Percentiles rank a stretch among this genome's conserved stretches.
These are phyloP conservation scores for Trachelus stipa DNA, from an alignment of 2,888 invertebrate genomes.

Conservation along the genomic window DNA sequence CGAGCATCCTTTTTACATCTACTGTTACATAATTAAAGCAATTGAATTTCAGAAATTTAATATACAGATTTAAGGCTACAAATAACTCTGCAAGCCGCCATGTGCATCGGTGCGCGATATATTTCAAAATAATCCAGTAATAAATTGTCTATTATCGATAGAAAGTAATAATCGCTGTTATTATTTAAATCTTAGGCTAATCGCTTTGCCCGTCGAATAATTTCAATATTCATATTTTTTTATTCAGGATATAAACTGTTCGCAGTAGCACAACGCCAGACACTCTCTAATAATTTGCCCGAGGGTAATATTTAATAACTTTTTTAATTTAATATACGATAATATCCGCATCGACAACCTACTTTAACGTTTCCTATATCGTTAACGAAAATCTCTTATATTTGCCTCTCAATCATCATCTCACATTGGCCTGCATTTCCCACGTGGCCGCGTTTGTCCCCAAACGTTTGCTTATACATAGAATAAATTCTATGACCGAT, in stretches of 20 bases:
- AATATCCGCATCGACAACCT: background rate
- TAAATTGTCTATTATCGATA: background rate
- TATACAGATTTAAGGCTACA: background rate
- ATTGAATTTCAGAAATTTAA: too few relatives aligned
- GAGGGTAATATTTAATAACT: background rate
- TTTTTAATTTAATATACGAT: background rate
- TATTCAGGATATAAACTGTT: background rate
- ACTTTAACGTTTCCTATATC: background rate
- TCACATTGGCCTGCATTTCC: background rate
- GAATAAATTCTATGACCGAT: background rate
- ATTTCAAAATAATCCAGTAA: background rate
- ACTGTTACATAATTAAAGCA: too few relatives aligned
- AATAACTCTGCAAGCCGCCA: background rate
- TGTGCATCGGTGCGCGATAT: background rate
- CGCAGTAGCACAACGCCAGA: background rate
- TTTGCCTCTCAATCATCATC: background rate
- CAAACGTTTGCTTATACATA: background rate
- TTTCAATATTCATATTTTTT: background rate
- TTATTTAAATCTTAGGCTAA: background rate
- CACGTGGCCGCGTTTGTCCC: background rate
- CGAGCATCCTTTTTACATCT: too few relatives aligned
- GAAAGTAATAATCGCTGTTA: background rate
- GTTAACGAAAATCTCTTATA: background rate
- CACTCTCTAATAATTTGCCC: background rate
- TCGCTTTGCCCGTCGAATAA: background rate